Conservation (phyloP, 2,113 vertebrate genomes). For the Zapus hudsonius region DNA sequence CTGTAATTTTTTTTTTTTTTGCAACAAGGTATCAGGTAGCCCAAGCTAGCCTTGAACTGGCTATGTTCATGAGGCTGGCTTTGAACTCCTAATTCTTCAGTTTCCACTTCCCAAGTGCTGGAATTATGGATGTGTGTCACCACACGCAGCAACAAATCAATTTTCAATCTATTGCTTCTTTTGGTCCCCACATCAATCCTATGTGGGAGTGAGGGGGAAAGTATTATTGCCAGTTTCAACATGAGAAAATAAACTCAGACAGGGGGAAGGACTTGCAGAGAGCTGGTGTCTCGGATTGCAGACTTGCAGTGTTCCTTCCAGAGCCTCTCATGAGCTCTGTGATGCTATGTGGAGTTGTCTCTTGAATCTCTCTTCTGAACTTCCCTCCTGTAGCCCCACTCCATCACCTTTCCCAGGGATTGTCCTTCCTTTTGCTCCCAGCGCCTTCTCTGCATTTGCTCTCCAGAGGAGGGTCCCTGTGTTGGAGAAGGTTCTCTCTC, state of each 20-base stretch:
- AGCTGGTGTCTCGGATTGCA: neutral
- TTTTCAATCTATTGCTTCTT: conserved; percentile 8
- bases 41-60: too few relatives aligned
- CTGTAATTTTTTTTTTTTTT: too few relatives aligned
- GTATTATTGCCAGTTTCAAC: neutral
- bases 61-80: too few relatives aligned
- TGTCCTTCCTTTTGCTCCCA: neutral
- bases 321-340: neutral
- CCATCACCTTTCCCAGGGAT: neutral
- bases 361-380: neutral
- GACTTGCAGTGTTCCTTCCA: neutral
- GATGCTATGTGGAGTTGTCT: neutral
- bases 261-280: neutral
- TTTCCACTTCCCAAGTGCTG: too few relatives aligned
- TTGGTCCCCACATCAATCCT: neutral
- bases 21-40: too few relatives aligned
- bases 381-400: too few relatives aligned
- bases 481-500: neutral
- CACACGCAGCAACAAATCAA: neutral
- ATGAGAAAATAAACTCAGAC: neutral
- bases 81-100: too few relatives aligned
- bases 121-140: too few relatives aligned
- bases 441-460: neutral
- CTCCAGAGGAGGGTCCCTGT: neutral
- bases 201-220: neutral